Evolutionary conservation across 2,797 vertebrate genomes (phyloP).

Genomic region (Oophaga sylvatica): DNA sequence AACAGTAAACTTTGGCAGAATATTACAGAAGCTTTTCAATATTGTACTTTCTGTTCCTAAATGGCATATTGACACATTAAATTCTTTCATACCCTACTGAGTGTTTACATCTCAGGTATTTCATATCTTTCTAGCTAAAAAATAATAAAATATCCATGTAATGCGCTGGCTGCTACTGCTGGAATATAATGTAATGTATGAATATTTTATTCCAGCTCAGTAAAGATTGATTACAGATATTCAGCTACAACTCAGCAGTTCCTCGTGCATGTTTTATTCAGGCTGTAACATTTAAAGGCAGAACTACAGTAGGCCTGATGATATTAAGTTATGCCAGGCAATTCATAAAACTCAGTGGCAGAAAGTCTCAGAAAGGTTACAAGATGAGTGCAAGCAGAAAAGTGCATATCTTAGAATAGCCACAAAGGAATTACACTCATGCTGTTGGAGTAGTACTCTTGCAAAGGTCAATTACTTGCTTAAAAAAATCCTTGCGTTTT

Average conservation of each 20-base stretch:
- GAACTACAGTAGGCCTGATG: slow-evolving; percentile 61
- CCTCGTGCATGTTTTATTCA: slow-evolving; percentile 66
- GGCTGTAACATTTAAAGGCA: slow-evolving; percentile 64
- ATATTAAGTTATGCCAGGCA: slow-evolving; percentile 60
- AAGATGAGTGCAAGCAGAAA: slow-evolving; percentile 18
- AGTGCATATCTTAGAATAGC: not conserved
- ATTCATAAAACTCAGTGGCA: slow-evolving; percentile 13
- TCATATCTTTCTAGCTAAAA: slow-evolving; percentile 65
- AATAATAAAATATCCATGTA: slow-evolving; percentile 62
- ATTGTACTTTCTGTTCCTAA: slow-evolving; percentile 50
- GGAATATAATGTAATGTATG: slow-evolving; percentile 59
- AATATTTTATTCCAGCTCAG: slow-evolving; percentile 60
- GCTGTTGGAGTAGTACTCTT: not conserved
- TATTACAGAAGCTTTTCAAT: slow-evolving; percentile 36
- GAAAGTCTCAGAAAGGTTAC: slow-evolving; percentile 44
- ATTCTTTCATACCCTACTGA: slow-evolving; percentile 54
- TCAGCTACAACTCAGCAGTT: slow-evolving; percentile 60
- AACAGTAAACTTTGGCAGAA: slow-evolving; percentile 1
- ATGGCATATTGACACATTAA: slow-evolving; percentile 19
- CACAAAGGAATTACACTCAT: slow-evolving; percentile 1
- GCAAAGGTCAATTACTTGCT: slow-evolving; percentile 29
- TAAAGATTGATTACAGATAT: slow-evolving; percentile 67
- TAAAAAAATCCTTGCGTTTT: not conserved
- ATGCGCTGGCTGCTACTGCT: slow-evolving; percentile 50
- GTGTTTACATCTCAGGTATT: slow-evolving; percentile 63